Base-by-base conservation (phyloP, 1,140 invertebrate genomes). In the Calephelis virginiensis region DNA sequence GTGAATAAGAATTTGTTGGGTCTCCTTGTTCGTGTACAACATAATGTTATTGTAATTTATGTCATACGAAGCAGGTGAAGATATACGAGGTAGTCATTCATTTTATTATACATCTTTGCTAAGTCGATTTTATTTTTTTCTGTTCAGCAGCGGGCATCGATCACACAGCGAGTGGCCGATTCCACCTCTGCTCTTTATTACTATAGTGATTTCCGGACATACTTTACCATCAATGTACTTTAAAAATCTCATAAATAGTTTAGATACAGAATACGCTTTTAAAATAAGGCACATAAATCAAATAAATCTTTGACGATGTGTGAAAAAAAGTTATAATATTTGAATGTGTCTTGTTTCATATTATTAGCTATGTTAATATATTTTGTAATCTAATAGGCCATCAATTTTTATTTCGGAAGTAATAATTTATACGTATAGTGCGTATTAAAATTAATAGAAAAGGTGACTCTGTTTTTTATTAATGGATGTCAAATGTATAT, bases 11-110 rank as follows among this genome's bases (percentile, higher is more conserved):
- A 87, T 88, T 88, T 86, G 85, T 86, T 86, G 78, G 80, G 81
- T 86, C 81, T 84, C 76, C 81, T 80, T 85, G 81, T 82, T 77
- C 81, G 78, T 85, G 86, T 87, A 89, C 82, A 85, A 87, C 84
- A 89, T 89, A 86, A 89, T 88, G 85, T 89, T 89, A 86, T 89
- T 89, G 89, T 88, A 88, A 90, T 89, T 90, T 89, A 90, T 90
- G 88, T 90, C 81, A 83, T 85, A 89, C 87, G 84, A 88, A 86
- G 85, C 88, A 90, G 88, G 88, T 90, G 88, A 89, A 88, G 86
- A 89, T 89, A 87, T 89, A 89, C 78, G 83, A 77, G 71, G 71
- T 77, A 77, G 80, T 87, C 77, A 73, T 80, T 74, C 72, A 66
- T 80, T 78, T 78, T 80, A 80, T 80, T 71, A 78, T 76, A 75